Evolutionary conservation across 2,888 invertebrate species (phyloP).

Genomic region (Heteromyza rotundicornis): DNA sequence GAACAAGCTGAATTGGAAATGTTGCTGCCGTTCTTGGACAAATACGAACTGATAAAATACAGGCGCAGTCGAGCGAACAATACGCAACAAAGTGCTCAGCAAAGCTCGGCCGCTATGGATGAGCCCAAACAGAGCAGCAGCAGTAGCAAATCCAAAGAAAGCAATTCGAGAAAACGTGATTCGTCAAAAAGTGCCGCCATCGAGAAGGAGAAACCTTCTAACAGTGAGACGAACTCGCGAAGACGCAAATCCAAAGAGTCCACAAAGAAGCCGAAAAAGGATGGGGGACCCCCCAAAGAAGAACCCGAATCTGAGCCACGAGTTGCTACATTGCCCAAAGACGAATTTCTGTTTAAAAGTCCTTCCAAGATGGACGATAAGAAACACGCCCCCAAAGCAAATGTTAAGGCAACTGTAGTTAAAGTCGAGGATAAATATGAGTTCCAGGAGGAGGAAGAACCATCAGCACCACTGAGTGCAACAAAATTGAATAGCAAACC

Average conservation of each 20-base stretch:
- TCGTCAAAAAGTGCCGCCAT: slow-evolving; percentile 6
- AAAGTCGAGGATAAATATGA: slow-evolving; percentile 7
- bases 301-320: slow-evolving; percentile 18
- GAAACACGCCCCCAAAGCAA: neutral
- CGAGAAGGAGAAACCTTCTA: slow-evolving; percentile 21
- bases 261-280: slow-evolving; percentile 15
- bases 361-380: slow-evolving; percentile 22
- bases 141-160: slow-evolving; percentile 43
- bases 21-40: slow-evolving; percentile 64
- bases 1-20: slow-evolving; percentile 53
- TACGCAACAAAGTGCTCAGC: slow-evolving; percentile 60
- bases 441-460: neutral
- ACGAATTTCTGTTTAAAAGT: slow-evolving; percentile 6
- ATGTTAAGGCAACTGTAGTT: slow-evolving; percentile 12
- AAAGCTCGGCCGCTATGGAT: slow-evolving; percentile 29
- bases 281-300: slow-evolving; percentile 6
- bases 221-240: slow-evolving; percentile 1
- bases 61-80: slow-evolving; percentile 64
- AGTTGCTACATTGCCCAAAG: slow-evolving; percentile 11
- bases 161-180: slow-evolving; percentile 35
- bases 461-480: slow-evolving; percentile 20
- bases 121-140: slow-evolving; percentile 35
- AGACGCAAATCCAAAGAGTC: slow-evolving; percentile 18
- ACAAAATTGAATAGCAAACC: slow-evolving; percentile 35
- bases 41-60: slow-evolving; percentile 70